Evolutionary conservation across 1,140 invertebrate genomes (phyloP), one percentile per base, ranked within the genome.

Genomic region (Zelostemma sp.): DNA sequence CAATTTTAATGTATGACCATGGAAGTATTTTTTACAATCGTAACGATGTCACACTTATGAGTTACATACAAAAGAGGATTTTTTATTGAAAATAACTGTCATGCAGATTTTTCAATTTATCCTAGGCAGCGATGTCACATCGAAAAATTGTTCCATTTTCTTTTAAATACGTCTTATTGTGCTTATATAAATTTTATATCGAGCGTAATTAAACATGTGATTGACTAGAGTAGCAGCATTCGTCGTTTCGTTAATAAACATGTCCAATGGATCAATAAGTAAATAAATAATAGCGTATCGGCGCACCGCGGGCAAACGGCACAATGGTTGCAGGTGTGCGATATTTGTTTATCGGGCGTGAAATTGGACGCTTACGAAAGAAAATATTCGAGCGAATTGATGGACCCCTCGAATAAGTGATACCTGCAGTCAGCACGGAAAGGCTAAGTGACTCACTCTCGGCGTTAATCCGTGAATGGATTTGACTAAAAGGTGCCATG

Each of bases 261-360:
- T 18, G 8, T 28, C n/a, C 28, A 5, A 21, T 28, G 38, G 50
- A 53, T 68, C 56, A 63, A 59, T 56, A 56, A 50, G 50, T 56
- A 63, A 56, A 63, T 63, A 62, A 68, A 59, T 50, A 63, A 55
- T 63, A 18, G 55, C 17, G 46, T 55, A 58, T 47, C 28, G 31
- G 50, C 51, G 21, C 31, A 48, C 55, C 56, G 49, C 54, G 56
- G 35, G 15, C 45, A 46, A 60, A 43, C 56, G 60, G 21, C 19
- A 31, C 56, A 65, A 70, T 58, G 31, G 64, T 49, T 65, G 61
- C 70, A 72, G 70, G 70, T 72, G 70, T 60, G 61, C 54, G 48
- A 55, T 74, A 69, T 72, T 74, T 74, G 59, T 74, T 68, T 68
- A 72, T 69, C 59, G 53, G 62, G 62, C 66, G 72, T 74, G 62